Base-by-base conservation (phyloP, 2,888 invertebrate genomes). In the Corbicula japonica region DNA sequence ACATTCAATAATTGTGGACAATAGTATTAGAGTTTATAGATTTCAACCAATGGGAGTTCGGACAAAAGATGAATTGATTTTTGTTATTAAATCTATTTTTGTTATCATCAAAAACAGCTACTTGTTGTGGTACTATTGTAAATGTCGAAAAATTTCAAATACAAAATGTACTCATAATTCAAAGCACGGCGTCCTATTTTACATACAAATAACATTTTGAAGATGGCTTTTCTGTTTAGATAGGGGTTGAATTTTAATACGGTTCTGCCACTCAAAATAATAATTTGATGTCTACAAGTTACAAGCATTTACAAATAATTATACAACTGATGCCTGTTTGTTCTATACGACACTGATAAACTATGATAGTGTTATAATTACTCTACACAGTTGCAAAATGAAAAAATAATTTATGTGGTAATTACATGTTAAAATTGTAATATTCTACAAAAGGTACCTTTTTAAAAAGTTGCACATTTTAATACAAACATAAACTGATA, bases 121-220 rank as follows among this genome's bases (percentile, higher is more conserved):
- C 66, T 58, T 74, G 74, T 66, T 60, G 66, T 28, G 74, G 21
- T 2, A 18, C n/a, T 52, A 72, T 72, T 72, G 71, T 72, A 41
- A 54, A 62, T 12, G n/a, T 26, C 26, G 41, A 26, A 62, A 78
- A 68, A 68, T 56, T 28, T 62, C 60, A 63, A 69, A n/a, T n/a
- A n/a, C n/a, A n/a, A n/a, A n/a, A n/a, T n/a, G n/a, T 56, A 78
- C 50, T 79, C 68, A 41, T 71, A 41, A 79, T 74, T 79, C 79
- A 60, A 35, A 66, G 75, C 74, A 75, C 79, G 74, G 2, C 21
- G 15, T n/a, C 30, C 38, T 46, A 38, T 75, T 79, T 79, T 71
- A 44, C 79, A 79, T 79, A 79, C 74, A 79, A 79, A 79, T 79
- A 75, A 75, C 75, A 79, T 79, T 63, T 73, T 73, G 66, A 69